Evolutionary conservation across 2,113 vertebrate genomes (phyloP), one percentile per base, ranked within the genome.

Genomic region (Emberiza fucata): DNA sequence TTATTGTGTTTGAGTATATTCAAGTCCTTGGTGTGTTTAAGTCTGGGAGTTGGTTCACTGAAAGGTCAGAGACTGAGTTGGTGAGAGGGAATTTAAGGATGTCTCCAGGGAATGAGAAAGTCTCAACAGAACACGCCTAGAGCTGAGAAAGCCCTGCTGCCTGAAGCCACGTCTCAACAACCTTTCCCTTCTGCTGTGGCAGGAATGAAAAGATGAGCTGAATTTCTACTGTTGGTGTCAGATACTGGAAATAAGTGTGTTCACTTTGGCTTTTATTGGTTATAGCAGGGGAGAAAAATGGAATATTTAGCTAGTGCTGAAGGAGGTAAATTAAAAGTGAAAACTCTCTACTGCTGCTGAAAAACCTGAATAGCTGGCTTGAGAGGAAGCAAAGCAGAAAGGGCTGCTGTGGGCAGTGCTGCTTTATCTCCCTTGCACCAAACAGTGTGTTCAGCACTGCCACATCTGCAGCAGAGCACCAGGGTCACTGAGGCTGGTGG

Each of bases 1-100:
- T 69, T 72, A 39, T 14, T 60, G 60, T 59, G 56, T 47, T 44
- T 70, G 24, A 61, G 63, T n/a, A 11, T 72, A n/a, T 69, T 85
- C n/a, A 37, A 72, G 48, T n/a, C 61, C 17, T 64, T 64, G 39
- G 53, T 85, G 61, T 31, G 81, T 76, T 90, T 64, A 88, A 76
- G n/a, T 50, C 61, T 60, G 16, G 33, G 70, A 91, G 73, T 66
- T 66, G 48, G 95, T 95, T 96, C 84, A 85, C 90, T 72, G 90
- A 53, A 85, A 92, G 88, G 75, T 91, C 81, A 93, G 59, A 1
- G 15, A 76, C 45, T 90, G 90, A 94, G 82, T 31, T 3, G n/a
- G 31, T 76, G 78, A 82, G 75, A 66, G 37, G 20, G 45, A 94
- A 35, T 93, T 76, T 76, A 65, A 80, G 71, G 63, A 73, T 82